Percentiles rank a stretch among this genome's conserved stretches.
Evolutionary conservation across 2,888 invertebrate species (phyloP).

Genomic region (Orchesella flavescens): DNA sequence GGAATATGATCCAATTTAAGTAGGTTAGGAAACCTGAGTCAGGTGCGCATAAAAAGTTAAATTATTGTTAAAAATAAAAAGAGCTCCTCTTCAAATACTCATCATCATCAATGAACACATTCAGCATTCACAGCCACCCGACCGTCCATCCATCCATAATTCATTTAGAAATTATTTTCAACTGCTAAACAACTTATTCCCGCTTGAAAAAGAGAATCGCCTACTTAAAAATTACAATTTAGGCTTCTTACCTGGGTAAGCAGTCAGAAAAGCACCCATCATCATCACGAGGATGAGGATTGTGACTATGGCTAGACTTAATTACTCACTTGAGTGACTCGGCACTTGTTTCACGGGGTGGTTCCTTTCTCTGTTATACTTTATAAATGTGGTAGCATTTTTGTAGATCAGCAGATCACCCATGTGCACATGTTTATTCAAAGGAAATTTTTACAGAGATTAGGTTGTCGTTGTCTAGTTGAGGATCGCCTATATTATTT

Average conservation of each 20-base stretch:
- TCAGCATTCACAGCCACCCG: constrained; percentile 8
- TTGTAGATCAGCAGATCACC: constrained; percentile 1
- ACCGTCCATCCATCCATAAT: constrained; percentile 36
- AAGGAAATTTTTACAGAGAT: background rate
- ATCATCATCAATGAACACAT: constrained; percentile 18
- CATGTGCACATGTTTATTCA: constrained; percentile 1
- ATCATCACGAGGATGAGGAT: constrained; percentile 8
- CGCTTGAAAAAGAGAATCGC: constrained; percentile 8
- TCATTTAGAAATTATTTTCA: background rate
- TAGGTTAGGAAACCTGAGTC: constrained; percentile 31
- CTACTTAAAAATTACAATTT: constrained; percentile 18
- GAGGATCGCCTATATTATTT: background rate
- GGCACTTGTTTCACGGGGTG: constrained; percentile 15
- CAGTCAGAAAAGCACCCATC: constrained; percentile 23
- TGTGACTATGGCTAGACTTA: constrained; percentile 5
- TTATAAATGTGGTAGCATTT: background rate
- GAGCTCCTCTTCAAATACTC: constrained; percentile 30
- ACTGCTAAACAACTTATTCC: background rate
- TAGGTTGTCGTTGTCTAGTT: background rate
- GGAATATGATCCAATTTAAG: constrained; percentile 48
- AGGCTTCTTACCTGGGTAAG: background rate
- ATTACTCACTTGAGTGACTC: constrained; percentile 45
- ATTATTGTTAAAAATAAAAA: background rate
- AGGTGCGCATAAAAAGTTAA: constrained; percentile 24
- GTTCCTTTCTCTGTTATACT: background rate